Conservation (phyloP, 2,888 invertebrate genomes). For the Agriotes lineatus region DNA sequence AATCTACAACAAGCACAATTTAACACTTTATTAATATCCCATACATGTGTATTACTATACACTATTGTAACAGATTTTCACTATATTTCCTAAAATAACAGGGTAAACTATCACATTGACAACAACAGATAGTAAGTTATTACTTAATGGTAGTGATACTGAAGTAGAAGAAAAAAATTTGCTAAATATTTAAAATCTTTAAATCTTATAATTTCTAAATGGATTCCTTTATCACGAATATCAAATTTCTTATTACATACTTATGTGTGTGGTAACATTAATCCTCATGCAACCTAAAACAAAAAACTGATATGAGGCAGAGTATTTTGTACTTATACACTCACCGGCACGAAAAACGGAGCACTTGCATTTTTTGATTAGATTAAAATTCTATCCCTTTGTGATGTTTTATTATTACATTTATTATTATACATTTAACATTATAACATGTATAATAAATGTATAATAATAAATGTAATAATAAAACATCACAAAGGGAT, state of each 20-base stretch:
- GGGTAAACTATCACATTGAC: constrained; percentile 23
- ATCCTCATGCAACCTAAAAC: background rate
- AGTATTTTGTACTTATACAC: no score
- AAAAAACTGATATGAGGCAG: no score
- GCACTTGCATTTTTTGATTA: no score
- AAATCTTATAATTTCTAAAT: no score
- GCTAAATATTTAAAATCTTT: no score
- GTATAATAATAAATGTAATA: no score
- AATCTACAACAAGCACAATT: background rate
- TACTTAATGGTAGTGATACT: constrained; percentile 3
- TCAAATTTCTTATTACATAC: background rate
- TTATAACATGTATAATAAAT: no score
- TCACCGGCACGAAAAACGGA: no score
- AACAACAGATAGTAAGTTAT: constrained; percentile 5
- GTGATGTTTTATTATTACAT: no score
- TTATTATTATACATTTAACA: no score
- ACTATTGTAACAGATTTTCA: constrained; percentile 17
- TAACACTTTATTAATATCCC: constrained; percentile 21
- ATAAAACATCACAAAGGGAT: no score
- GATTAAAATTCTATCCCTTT: no score
- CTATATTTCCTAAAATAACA: constrained; percentile 24
- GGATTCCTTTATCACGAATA: background rate
- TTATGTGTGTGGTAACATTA: background rate
- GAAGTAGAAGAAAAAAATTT: background rate
- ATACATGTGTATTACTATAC: constrained; percentile 21